Conservation (phyloP, 2,888 invertebrate genomes). For the Drosophila subquinaria region DNA sequence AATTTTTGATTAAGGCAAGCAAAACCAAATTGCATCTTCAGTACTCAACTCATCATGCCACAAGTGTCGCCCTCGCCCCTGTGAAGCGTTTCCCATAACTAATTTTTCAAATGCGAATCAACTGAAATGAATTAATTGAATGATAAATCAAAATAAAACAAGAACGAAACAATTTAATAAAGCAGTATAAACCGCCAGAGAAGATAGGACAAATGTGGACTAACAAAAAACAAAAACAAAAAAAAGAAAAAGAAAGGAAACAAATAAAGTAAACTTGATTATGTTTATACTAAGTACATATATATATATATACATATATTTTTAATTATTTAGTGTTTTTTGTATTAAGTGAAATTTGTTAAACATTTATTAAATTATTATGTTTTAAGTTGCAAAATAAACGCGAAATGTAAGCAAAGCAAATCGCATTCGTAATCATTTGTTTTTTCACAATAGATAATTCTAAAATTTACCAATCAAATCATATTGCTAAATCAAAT, state of each 20-base stretch:
- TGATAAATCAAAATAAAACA: slow-evolving; percentile 9
- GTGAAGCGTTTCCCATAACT: slow-evolving; percentile 35
- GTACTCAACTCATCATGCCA: slow-evolving; percentile 50
- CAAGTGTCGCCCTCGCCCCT: slow-evolving; percentile 40
- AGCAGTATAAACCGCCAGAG: slow-evolving; percentile 61
- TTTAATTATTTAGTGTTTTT: slow-evolving; percentile 81
- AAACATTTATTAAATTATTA: slow-evolving; percentile 82
- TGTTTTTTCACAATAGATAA: slow-evolving; percentile 43
- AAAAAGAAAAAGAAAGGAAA: slow-evolving; percentile 23
- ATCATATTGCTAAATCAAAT: slow-evolving; percentile 29
- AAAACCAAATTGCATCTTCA: slow-evolving; percentile 57
- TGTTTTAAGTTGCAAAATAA: slow-evolving; percentile 81
- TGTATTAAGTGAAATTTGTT: slow-evolving; percentile 82
- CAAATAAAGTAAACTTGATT: slow-evolving; percentile 74
- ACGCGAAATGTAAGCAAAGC: slow-evolving; percentile 75
- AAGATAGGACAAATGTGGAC: slow-evolving; percentile 68
- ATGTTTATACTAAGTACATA: slow-evolving; percentile 75
- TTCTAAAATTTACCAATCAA: slow-evolving; percentile 21
- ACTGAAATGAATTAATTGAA: slow-evolving; percentile 25
- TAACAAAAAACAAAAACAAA: slow-evolving; percentile 19
- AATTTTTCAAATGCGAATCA: slow-evolving; percentile 27
- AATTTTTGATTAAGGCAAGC: slow-evolving; percentile 47
- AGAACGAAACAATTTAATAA: slow-evolving; percentile 34
- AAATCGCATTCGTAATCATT: slow-evolving; percentile 34
- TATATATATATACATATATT: slow-evolving; percentile 74